Conservation (phyloP, 92 coral and sea anemone genomes). For the Epizoanthus stellaris region DNA sequence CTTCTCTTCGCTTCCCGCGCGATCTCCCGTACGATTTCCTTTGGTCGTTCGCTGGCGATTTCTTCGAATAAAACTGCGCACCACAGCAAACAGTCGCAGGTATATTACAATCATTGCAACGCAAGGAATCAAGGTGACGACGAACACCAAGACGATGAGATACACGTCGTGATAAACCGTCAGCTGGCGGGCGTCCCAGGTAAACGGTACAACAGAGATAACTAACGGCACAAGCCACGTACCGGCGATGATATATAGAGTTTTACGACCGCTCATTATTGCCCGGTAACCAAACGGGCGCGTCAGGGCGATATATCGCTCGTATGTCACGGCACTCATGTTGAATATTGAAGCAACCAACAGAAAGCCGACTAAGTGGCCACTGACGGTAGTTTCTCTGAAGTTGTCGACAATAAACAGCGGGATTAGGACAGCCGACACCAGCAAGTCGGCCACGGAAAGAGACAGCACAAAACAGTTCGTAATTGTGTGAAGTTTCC, state of each 20-base stretch:
- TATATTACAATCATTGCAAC: conserved; percentile 78
- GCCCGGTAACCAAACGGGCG: conserved; percentile 79
- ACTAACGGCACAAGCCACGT: conserved; percentile 76
- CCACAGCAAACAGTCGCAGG: conserved; percentile 72
- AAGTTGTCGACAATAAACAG: conserved; percentile 68
- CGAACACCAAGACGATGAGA: conserved; percentile 67
- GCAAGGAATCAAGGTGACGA: conserved; percentile 76
- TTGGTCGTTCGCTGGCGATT: conserved; percentile 78
- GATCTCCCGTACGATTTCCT: conserved; percentile 84
- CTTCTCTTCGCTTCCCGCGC: conserved; percentile 87
- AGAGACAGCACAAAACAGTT: conserved; percentile 80
- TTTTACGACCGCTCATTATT: conserved; percentile 62
- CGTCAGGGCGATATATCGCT: conserved; percentile 83
- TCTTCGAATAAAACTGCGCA: conserved; percentile 78
- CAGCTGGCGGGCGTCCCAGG: conserved; percentile 65
- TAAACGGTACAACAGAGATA: conserved; percentile 70
- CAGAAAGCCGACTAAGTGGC: conserved; percentile 78
- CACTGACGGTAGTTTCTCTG: conserved; percentile 68
- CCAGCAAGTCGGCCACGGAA: conserved; percentile 74
- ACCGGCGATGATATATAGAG: conserved; percentile 43
- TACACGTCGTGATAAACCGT: conserved; percentile 69
- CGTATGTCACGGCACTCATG: conserved; percentile 90
- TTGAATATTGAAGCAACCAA: conserved; percentile 81
- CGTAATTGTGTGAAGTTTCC: conserved; percentile 81
- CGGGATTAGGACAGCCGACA: conserved; percentile 78